Evolutionary conservation across 2,888 invertebrate species (phyloP), one percentile per base, ranked within the genome.

Genomic region (Synergus itoensis): DNA sequence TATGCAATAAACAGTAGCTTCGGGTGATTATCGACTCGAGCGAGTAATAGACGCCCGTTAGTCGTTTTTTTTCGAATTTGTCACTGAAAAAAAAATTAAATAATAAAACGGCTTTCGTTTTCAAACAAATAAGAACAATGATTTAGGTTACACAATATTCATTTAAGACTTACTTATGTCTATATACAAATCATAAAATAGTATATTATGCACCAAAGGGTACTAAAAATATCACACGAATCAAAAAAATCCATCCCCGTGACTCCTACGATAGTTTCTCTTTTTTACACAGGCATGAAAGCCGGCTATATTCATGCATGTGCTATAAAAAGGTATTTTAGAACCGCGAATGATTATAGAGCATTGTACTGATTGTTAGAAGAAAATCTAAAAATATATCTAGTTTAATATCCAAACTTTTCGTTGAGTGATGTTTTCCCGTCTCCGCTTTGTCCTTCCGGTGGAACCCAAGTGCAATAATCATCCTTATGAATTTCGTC

Each of bases 401-500:
- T n/a, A 18, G n/a, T 78, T 94, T 92, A 97, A 91, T 97, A 97
- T 21, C 97, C 97, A 90, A 94, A 95, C 92, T 96, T 96, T 57
- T 95, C 95, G 92, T 97, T 97, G 57, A 97, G 93, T 86, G 93
- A 94, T 1, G 96, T 97, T 85, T 94, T 93, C 7, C 97, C 97
- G 92, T 97, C 97, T 0, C 97, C 97, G 65, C 94, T 94, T 92
- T 97, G 97, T 88, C 94, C 94, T 84, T 92, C 87, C 0, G 97
- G 97, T 4, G 97, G 97, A 62, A 96, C 92, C 97, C 97, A 97
- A 88, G 95, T 95, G 11, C 95, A 95, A 90, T 96, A 96, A 88
- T 96, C 95, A 79, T 94, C 94, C 28, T 67, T 4, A 75, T 16
- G 63, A 8, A 28, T n/a, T 82, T 69, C 63, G 80, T 81, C 43